Evolutionary conservation across 1,140 invertebrate species (phyloP).

Genomic region (Tetramorium simillimum): DNA sequence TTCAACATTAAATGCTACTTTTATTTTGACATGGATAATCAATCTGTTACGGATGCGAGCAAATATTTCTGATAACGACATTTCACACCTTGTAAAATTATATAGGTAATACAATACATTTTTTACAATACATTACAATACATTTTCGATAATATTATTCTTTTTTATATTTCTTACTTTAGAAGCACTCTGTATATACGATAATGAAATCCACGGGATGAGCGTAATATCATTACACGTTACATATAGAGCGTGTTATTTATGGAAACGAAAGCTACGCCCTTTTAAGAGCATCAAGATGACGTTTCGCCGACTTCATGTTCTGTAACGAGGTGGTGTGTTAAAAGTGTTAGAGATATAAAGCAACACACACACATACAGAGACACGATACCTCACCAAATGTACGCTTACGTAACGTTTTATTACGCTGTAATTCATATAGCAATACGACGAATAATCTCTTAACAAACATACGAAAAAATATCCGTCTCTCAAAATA

Average conservation of each 20-base stretch:
- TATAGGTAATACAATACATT: background rate
- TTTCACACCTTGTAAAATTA: background rate
- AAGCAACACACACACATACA: background rate
- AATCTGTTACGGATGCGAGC: background rate
- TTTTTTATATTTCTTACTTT: background rate
- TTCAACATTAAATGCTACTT: background rate
- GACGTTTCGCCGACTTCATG: conserved; percentile 7
- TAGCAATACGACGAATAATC: conserved; percentile 44
- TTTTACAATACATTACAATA: background rate
- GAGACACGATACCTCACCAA: background rate
- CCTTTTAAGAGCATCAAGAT: background rate
- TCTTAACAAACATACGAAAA: conserved; percentile 27
- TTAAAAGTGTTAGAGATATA: conserved; percentile 35
- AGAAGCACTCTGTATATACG: background rate
- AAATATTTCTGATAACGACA: background rate
- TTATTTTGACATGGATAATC: background rate
- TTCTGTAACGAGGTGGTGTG: background rate
- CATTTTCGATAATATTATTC: background rate
- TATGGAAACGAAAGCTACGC: conserved; percentile 31
- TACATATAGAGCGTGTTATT: conserved; percentile 21
- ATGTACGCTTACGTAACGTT: conserved; percentile 44
- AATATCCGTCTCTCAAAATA: background rate
- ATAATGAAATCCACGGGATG: conserved; percentile 56
- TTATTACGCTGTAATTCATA: conserved; percentile 51
- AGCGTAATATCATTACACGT: conserved; percentile 57